Conservation (phyloP, 2,113 vertebrate genomes). For the Peromyscus maniculatus region DNA sequence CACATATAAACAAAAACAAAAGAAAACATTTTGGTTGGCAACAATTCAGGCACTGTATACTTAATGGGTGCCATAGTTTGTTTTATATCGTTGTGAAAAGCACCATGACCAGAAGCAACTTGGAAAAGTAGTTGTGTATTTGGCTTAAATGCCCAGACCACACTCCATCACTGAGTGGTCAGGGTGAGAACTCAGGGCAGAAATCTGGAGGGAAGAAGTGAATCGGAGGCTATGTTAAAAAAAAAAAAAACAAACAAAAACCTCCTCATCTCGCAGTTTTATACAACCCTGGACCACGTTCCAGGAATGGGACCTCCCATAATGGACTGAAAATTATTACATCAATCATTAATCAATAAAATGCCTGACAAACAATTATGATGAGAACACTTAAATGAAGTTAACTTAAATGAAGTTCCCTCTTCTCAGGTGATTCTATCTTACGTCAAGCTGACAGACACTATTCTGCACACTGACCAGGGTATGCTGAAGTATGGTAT, state of each 20-base stretch:
- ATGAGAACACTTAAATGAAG: too few species aligned
- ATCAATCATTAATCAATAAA: background rate
- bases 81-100: background rate
- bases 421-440: background rate
- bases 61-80: background rate
- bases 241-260: background rate
- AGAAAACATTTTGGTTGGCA: background rate
- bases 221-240: background rate
- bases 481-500: background rate
- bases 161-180: background rate
- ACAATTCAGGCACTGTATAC: too few species aligned
- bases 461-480: background rate
- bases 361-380: background rate
- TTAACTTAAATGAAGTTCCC: background rate
- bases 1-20: background rate
- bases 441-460: background rate
- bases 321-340: background rate
- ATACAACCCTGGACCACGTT: background rate
- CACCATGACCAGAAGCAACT: background rate
- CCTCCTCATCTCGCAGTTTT: background rate
- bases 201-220: background rate
- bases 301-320: background rate
- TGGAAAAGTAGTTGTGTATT: background rate
- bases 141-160: background rate
- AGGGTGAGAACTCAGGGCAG: background rate